Base-by-base conservation (phyloP, 2,113 vertebrate genomes). In the Sylvietta virens region DNA sequence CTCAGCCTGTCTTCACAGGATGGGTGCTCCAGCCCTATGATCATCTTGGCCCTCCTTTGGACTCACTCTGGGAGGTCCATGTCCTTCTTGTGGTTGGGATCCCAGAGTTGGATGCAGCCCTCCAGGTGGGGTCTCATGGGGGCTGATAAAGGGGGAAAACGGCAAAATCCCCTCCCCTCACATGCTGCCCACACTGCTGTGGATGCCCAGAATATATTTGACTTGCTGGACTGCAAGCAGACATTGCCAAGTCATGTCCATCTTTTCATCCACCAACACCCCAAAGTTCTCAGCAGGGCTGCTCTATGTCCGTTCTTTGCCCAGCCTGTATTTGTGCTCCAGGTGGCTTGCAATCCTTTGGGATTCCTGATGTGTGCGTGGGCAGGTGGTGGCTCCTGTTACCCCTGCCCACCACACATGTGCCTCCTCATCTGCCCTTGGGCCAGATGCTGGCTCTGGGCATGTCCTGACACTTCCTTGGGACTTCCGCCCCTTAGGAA, bases 121-220 rank as follows among this genome's bases (percentile, higher is more conserved):
- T n/a, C 18, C 23, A n/a, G 28, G 7, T 20, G 19, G 10, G 12
- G 10, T 61, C 19, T 53, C 23, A n/a, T 7, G 10, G 53, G 23
- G 23, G 39, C 23, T 39, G 39, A 78, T 33, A 51, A 53, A 69
- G 12, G 44, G 4, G 17, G 0, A 51, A 7, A 40, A 57, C 23
- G 4, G 17, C 0, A 51, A 7, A 40, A 57, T 27, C 23, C 8
- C 13, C 39, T 56, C 15, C 10, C 11, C 40, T 2, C 0, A 37
- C 20, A n/a, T 16, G 22, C 67, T 79, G 15, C n/a, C 35, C n/a
- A 21, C 3, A 0, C 26, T 31, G 3, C 60, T 69, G 14, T 14
- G 22, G 13, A n/a, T 42, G 27, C 21, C 67, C 27, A 69, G 20
- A 6, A 28, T n/a, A 30, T 1, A 1, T 53, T n/a, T 61, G n/a